Evolutionary conservation across 2,113 vertebrate species (phyloP).

Genomic region (Chaetodon auriga): DNA sequence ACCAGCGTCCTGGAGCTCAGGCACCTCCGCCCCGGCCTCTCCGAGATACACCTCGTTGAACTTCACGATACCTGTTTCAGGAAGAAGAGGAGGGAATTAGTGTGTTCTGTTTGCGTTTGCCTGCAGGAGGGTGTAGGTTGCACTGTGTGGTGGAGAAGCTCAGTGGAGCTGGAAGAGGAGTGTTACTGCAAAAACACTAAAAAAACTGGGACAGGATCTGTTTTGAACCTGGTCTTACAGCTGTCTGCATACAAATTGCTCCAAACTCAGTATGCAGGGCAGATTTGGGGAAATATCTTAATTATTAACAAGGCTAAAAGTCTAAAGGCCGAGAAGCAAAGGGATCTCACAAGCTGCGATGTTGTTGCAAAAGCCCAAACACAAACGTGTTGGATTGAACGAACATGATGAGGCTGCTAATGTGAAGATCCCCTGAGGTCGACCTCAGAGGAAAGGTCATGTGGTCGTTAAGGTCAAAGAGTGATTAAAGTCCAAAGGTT

Average conservation of each 20-base stretch:
- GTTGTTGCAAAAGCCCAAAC: not conserved
- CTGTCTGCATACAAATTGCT: not conserved
- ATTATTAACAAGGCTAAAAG: slow-evolving; percentile 23
- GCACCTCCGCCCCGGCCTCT: slow-evolving; percentile 82
- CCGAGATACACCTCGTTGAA: slow-evolving; percentile 93
- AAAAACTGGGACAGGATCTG: not conserved
- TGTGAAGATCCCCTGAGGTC: not conserved
- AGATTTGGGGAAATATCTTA: not conserved
- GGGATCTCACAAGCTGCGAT: not conserved
- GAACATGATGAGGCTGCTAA: not conserved
- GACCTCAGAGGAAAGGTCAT: not conserved
- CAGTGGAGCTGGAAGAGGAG: not conserved
- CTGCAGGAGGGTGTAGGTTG: no score
- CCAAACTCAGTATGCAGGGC: not conserved
- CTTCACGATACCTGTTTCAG: slow-evolving; percentile 91
- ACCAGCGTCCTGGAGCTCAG: slow-evolving; percentile 86
- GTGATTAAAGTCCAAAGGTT: slow-evolving; percentile 19
- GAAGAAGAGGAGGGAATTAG: not conserved
- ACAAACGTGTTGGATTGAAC: not conserved
- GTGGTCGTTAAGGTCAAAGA: not conserved
- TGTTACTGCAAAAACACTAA: not conserved
- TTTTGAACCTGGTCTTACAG: not conserved
- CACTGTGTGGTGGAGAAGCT: slow-evolving; percentile 1
- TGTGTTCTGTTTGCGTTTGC: not conserved
- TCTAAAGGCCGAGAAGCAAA: not conserved